Base-by-base conservation (phyloP, 1,140 invertebrate species). In the Mamestra configurata region DNA sequence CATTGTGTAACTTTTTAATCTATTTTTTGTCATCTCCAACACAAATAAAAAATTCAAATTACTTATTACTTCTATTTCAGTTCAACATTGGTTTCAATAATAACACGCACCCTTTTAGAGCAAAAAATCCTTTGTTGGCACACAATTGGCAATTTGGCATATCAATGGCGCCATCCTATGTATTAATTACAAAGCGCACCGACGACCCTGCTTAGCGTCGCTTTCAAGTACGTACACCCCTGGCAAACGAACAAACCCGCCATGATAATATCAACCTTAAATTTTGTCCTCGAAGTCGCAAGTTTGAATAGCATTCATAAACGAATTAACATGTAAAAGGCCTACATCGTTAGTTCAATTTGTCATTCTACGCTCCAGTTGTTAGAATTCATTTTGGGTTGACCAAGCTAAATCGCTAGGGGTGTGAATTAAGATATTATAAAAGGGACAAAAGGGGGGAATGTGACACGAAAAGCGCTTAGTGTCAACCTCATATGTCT, bases 381-480 rank as follows among this genome's bases (percentile, higher is more conserved):
- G 0, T 37, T 81, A 88, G 40, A 82, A 73, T 85, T 66, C 13
- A 68, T 49, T 77, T 79, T 86, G 7, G 18, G 4, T n/a, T 66
- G 76, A 22, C 0, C 0, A 0, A 4, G n/a, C 18, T 43, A 80
- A 86, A 86, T 64, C 51, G 85, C 88, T 85, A 90, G 87, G 92
- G 92, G 92, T 94, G 92, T 93, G 92, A 94, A 94, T 94, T 94
- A 93, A 89, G 88, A 92, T 90, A 91, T 91, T 87, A 89, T 89
- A 87, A 90, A 89, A 90, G 88, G 87, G 88, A 88, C 86, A 88
- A 83, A 86, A 89, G 82, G 89, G 88, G 90, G 89, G 90, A 85
- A 90, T 91, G 86, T 90, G 84, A 92, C 90, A 89, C 89, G 83
- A 81, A 82, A 85, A 86, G 82, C 83, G 90, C 90, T 93, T 92